A percentile compares a stretch with the other conserved stretches of the same genome.
These are phyloP conservation scores for Hedychridium roseum DNA, from an alignment of 2,888 invertebrate genomes.

Conservation along the genomic window DNA sequence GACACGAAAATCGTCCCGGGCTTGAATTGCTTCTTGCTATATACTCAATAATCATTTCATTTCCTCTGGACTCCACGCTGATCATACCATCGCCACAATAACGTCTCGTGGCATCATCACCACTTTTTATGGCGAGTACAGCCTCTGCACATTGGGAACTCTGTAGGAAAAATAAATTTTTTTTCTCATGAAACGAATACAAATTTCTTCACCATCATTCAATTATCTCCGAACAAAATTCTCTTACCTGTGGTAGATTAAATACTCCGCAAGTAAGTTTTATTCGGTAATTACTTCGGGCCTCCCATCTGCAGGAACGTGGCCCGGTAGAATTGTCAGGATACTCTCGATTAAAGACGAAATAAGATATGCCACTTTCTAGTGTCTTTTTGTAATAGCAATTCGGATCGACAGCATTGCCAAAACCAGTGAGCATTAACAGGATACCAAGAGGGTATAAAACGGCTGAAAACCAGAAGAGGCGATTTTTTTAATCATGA, in stretches of 20 bases:
- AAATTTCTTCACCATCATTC: too few relatives aligned
- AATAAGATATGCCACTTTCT: conserved; percentile 57
- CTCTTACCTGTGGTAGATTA: conserved; percentile 65
- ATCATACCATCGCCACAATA: conserved; percentile 68
- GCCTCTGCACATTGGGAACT: conserved; percentile 64
- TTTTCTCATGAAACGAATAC: neutral
- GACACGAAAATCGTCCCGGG: conserved; percentile 67
- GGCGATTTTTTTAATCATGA: too few relatives aligned
- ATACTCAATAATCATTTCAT: conserved; percentile 44
- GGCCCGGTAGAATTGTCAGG: conserved; percentile 61
- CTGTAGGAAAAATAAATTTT: conserved; percentile 50
- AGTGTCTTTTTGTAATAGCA: conserved; percentile 66
- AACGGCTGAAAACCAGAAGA: conserved; percentile 1
- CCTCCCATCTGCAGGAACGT: conserved; percentile 67
- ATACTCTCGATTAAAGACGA: conserved; percentile 66
- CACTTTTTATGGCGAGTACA: conserved; percentile 64
- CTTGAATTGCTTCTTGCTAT: too few relatives aligned
- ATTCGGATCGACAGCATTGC: conserved; percentile 50
- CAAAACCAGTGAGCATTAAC: conserved; percentile 49
- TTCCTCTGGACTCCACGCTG: conserved; percentile 40
- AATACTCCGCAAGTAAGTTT: conserved; percentile 65
- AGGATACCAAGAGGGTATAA: conserved; percentile 40
- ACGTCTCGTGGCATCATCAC: conserved; percentile 65
- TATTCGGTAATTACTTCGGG: conserved; percentile 58
- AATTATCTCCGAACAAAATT: neutral